Percentiles rank a stretch among this genome's conserved stretches.
Evolutionary conservation across 92 coral and sea anemone genomes (phyloP).

Genomic region (Actinostola sp.): DNA sequence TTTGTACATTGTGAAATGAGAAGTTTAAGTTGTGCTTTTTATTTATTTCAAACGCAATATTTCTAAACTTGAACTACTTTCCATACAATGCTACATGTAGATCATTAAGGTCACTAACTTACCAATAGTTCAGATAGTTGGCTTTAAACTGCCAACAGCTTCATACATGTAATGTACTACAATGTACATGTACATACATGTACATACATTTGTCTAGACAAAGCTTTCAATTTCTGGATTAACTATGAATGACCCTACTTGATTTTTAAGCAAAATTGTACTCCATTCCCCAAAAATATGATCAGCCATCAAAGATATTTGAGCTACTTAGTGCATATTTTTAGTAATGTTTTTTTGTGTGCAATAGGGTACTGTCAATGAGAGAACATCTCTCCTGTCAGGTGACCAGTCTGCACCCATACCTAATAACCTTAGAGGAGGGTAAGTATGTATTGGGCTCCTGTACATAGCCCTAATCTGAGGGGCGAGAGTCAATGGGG

Average conservation of each 20-base stretch:
- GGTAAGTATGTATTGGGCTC: too few species aligned
- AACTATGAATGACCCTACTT: background rate
- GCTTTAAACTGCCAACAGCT: too few species aligned
- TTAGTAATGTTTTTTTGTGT: background rate
- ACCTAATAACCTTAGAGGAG: conserved; percentile 68
- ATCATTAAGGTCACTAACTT: too few species aligned
- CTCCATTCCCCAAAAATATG: too few species aligned
- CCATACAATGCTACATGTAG: too few species aligned
- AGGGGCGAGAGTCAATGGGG: background rate
- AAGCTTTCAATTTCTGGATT: background rate
- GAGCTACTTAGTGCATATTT: background rate
- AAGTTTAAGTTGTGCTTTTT: background rate
- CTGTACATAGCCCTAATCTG: too few species aligned
- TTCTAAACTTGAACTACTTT: background rate
- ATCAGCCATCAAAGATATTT: too few species aligned
- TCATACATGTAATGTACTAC: too few species aligned
- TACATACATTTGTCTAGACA: background rate
- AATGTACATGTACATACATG: too few species aligned
- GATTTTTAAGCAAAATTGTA: too few species aligned
- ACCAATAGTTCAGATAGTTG: too few species aligned
- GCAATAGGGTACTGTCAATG: conserved; percentile 55
- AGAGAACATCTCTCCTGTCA: conserved; percentile 77
- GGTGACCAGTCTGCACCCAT: conserved; percentile 73
- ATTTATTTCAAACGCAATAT: background rate
- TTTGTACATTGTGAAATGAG: background rate